These are phyloP conservation scores for Netelia fuscicornis DNA, from an alignment of 2,888 invertebrate genomes.

Conservation along the genomic window DNA sequence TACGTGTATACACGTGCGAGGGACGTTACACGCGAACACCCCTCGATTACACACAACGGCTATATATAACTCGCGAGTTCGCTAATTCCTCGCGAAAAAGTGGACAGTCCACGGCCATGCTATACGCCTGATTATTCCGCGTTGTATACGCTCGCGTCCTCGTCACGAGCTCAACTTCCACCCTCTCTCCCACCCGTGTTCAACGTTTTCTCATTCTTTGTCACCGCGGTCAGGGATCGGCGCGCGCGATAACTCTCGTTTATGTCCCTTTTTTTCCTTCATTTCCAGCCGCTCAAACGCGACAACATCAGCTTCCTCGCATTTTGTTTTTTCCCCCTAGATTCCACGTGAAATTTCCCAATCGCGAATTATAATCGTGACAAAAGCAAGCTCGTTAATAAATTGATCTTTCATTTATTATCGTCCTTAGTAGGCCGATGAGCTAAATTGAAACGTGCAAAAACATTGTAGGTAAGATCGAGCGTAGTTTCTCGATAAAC, in stretches of 20 bases:
- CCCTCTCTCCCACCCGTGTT: constrained; percentile 1
- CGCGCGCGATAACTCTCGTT: constrained; percentile 32
- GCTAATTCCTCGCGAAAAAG: constrained; percentile 67
- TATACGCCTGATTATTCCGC: constrained; percentile 68
- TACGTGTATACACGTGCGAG: constrained; percentile 5
- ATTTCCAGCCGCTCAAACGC: constrained; percentile 26
- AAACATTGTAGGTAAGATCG: not conserved
- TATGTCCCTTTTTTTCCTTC: constrained; percentile 35
- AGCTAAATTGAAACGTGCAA: not conserved
- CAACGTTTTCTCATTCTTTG: constrained; percentile 35
- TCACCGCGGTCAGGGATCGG: constrained; percentile 50
- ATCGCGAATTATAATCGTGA: not conserved
- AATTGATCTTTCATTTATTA: constrained; percentile 7
- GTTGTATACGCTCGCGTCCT: constrained; percentile 19
- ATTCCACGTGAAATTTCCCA: constrained; percentile 3
- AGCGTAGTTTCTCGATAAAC: not conserved
- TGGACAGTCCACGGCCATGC: constrained; percentile 55
- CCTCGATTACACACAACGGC: not conserved
- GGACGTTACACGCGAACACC: not conserved
- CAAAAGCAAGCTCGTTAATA: constrained; percentile 23
- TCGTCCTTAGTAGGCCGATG: too few species aligned
- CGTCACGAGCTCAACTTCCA: constrained; percentile 39
- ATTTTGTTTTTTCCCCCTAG: constrained; percentile 15
- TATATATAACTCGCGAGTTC: constrained; percentile 38
- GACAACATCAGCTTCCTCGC: constrained; percentile 15